These are phyloP conservation scores for Drosophila paulistorum DNA, from an alignment of 1,140 invertebrate genomes.

Conservation along the genomic window DNA sequence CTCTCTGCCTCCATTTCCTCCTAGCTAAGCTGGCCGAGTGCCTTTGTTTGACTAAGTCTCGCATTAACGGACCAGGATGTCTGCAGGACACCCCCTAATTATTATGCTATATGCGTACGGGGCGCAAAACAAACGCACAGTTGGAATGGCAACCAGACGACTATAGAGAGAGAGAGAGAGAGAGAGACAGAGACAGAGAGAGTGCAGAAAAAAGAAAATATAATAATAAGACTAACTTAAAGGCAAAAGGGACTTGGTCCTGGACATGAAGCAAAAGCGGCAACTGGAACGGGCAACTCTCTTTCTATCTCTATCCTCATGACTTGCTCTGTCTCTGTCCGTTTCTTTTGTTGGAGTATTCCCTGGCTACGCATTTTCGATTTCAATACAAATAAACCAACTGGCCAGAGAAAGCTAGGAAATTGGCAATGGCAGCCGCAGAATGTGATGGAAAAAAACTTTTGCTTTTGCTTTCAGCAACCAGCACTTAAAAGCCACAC, in stretches of 20 bases:
- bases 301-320: constrained; percentile 5
- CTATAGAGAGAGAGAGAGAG: neutral
- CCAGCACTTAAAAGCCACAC: constrained; percentile 63
- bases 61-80: constrained; percentile 60
- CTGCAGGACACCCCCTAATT: constrained; percentile 74
- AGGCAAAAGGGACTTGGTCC: constrained; percentile 19
- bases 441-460: constrained; percentile 55
- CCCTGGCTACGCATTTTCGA: constrained; percentile 75
- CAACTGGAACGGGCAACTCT: constrained; percentile 37
- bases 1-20: neutral
- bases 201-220: constrained; percentile 45
- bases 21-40: constrained; percentile 9
- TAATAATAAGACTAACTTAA: constrained; percentile 57
- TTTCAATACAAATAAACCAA: constrained; percentile 73
- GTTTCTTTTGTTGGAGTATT: constrained; percentile 38
- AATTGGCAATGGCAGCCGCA: constrained; percentile 76
- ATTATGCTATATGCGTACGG: constrained; percentile 79
- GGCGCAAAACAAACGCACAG: constrained; percentile 70
- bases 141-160: constrained; percentile 25
- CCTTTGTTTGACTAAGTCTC: constrained; percentile 48
- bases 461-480: constrained; percentile 74
- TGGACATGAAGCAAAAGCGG: constrained; percentile 11
- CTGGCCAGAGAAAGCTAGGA: constrained; percentile 52
- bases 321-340: constrained; percentile 10
- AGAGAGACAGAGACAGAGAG: neutral